These are phyloP conservation scores for Parapsyche elsis DNA, from an alignment of 1,140 invertebrate species.

Conservation along the genomic window DNA sequence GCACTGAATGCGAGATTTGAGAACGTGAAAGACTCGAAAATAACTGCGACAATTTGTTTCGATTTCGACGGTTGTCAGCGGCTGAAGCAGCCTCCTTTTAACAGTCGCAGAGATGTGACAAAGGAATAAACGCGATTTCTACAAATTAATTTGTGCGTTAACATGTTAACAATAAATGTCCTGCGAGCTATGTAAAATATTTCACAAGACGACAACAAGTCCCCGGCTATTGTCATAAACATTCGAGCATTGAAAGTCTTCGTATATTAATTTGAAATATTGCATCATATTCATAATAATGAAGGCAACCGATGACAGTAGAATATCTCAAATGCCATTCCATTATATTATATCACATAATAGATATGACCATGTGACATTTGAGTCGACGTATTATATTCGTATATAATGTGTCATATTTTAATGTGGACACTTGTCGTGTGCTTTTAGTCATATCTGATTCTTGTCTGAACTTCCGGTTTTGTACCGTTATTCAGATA, in stretches of 20 bases:
- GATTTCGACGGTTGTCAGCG: constrained; percentile 27
- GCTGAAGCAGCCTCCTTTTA: neutral
- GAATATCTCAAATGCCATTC: too few relatives aligned
- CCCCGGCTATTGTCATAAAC: neutral
- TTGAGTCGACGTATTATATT: too few relatives aligned
- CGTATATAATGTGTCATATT: constrained; percentile 4
- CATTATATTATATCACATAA: too few relatives aligned
- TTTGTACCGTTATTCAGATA: too few relatives aligned
- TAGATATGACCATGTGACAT: too few relatives aligned
- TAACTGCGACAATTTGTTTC: constrained; percentile 30
- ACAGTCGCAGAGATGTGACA: neutral
- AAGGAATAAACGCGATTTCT: neutral
- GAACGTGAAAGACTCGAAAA: neutral
- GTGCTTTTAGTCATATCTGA: too few relatives aligned
- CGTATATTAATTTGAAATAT: too few relatives aligned
- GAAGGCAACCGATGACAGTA: too few relatives aligned
- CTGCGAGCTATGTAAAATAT: neutral
- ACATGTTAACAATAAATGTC: neutral
- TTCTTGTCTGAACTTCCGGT: too few relatives aligned
- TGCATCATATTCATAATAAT: too few relatives aligned
- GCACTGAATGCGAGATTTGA: neutral
- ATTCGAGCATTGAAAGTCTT: too few relatives aligned
- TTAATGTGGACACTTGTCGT: neutral
- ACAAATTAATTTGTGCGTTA: constrained; percentile 20
- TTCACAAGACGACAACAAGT: neutral